A percentile compares a stretch with the other conserved stretches of the same genome.
Conservation (phyloP, 2,113 vertebrate species). For the Hassar affinis region DNA sequence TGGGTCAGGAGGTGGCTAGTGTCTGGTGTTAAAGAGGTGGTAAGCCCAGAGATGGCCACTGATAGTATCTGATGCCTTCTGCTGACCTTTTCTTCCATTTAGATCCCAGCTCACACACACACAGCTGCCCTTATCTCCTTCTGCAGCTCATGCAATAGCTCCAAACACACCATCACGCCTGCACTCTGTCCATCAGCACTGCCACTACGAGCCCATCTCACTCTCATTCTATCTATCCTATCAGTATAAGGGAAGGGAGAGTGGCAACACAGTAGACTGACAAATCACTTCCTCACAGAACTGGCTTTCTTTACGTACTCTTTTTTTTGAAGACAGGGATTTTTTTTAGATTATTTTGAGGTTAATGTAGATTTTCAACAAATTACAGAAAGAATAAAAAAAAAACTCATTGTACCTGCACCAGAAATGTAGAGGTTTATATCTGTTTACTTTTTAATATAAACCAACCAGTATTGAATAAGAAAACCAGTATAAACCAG, state of each 20-base stretch:
- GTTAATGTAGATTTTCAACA: not conserved
- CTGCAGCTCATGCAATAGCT: conserved; percentile 67
- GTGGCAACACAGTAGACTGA: conserved; percentile 65
- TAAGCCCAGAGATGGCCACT: conserved; percentile 61
- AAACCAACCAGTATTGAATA: too few species aligned
- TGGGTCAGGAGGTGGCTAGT: conserved; percentile 61
- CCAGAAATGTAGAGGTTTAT: conserved; percentile 54
- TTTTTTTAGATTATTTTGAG: not conserved
- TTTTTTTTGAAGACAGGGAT: conserved; percentile 9
- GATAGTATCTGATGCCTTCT: conserved; percentile 66
- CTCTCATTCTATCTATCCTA: conserved; percentile 48
- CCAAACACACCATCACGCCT: conserved; percentile 60
- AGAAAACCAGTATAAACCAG: too few species aligned
- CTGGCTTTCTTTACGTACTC: conserved; percentile 35
- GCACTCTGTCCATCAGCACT: conserved; percentile 68
- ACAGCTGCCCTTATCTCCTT: conserved; percentile 72
- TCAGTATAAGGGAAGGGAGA: conserved; percentile 60
- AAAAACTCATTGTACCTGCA: not conserved
- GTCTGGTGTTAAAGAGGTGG: conserved; percentile 62
- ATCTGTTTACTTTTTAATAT: conserved; percentile 62
- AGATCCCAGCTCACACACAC: conserved; percentile 56
- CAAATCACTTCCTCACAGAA: conserved; percentile 59
- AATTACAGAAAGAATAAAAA: not conserved
- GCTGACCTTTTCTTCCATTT: conserved; percentile 66
- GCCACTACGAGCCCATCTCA: conserved; percentile 62